Base-by-base conservation (phyloP, 2,888 invertebrate genomes). In the Diarsia rubi region DNA sequence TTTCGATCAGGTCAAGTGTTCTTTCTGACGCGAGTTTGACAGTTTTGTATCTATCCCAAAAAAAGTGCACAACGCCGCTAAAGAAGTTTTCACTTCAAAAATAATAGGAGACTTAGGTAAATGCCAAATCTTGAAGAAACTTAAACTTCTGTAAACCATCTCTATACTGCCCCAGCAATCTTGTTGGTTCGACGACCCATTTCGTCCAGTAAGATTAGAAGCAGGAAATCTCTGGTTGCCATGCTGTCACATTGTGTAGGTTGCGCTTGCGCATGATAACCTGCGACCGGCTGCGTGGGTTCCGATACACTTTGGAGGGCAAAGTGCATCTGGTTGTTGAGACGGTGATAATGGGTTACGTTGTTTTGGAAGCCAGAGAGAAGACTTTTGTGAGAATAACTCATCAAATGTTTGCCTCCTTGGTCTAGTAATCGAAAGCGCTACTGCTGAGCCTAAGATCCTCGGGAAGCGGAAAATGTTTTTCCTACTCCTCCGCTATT, bases 161-260 rank as follows among this genome's bases (percentile, higher is more conserved):
- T 64, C 0, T 8, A 27, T 1, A 45, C 0, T 65, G 45, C 2
- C 21, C 4, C 42, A 59, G 31, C n/a, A 49, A 62, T 81, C 62
- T 84, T 59, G 24, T 31, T 14, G 42, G 69, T 74, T 78, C 72
- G 21, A 14, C 42, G 81, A 68, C 78, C 81, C n/a, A 79, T 83
- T 79, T 79, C 67, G 52, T 73, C 66, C 63, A 65, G 31, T 69
- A 45, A 11, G 83, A 82, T 87, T 87, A 81, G 76, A 79, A 82
- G 72, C 82, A 79, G 87, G 88, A 87, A 86, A 85, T 85, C 87
- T 85, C 69, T 83, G 79, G 76, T 79, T 79, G 76, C n/a, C n/a
- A n/a, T n/a, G n/a, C 27, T 45, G 67, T 67, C 65, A 63, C 47
- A 75, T 83, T 78, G 85, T 83, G 85, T 85, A 77, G 87, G 86